phyloP scores from a whole-genome alignment of 2,888 invertebrate species.

The Thelaira solivaga region DNA sequence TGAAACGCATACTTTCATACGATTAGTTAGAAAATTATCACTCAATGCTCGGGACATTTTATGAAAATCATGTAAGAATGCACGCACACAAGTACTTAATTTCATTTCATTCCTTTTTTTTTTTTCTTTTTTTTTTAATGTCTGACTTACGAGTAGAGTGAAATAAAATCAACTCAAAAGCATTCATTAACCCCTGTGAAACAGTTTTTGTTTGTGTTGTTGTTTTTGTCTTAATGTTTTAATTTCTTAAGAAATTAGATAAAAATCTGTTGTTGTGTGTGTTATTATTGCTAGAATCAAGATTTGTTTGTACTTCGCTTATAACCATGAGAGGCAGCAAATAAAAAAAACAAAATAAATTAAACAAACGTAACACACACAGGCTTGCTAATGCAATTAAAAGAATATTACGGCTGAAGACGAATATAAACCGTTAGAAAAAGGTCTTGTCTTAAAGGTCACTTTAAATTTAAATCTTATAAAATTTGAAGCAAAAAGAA shows the following conservation, averaged over 20 bases:
- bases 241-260: conserved; percentile 39
- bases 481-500: conserved; percentile 15
- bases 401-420: not conserved
- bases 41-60: conserved; percentile 1
- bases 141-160: not conserved
- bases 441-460: conserved; percentile 22
- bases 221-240: conserved; percentile 25
- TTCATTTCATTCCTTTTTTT: no score
- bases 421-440: not conserved
- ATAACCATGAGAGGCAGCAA: not conserved
- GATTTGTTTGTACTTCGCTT: not conserved
- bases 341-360: not conserved
- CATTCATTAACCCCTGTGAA: conserved; percentile 19
- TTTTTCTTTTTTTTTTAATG: no score
- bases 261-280: conserved; percentile 34
- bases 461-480: conserved; percentile 15
- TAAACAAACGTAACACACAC: not conserved
- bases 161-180: not conserved
- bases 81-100: no score
- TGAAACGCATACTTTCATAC: no score
- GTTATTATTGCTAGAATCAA: not conserved
- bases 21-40: not conserved
- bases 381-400: conserved; percentile 4
- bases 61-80: conserved; percentile 1
- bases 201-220: not conserved